Conservation (phyloP, 2,888 invertebrate genomes). For the Drosophila barbarae region DNA sequence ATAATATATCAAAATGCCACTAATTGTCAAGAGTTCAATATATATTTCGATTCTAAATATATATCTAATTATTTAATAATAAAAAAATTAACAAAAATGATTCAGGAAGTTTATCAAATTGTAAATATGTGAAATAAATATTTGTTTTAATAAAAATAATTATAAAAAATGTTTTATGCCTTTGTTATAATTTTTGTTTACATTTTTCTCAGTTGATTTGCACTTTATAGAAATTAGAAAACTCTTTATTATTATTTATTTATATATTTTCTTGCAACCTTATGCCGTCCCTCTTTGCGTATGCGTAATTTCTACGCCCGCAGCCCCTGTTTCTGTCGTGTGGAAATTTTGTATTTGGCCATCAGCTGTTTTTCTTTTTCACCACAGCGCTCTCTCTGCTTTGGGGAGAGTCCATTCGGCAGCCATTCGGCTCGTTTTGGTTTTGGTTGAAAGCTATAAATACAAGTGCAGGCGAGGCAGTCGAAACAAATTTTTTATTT, state of each 20-base stretch:
- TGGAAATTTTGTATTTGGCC: neutral
- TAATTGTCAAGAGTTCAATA: too few species aligned
- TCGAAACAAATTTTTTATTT: neutral
- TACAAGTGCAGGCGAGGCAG: conserved; percentile 1
- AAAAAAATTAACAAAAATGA: too few species aligned
- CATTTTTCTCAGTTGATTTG: too few species aligned
- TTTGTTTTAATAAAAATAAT: too few species aligned
- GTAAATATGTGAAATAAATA: too few species aligned
- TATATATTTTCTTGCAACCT: neutral
- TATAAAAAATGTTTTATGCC: too few species aligned
- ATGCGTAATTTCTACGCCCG: neutral
- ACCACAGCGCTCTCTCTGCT: conserved; percentile 13
- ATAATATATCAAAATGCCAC: too few species aligned
- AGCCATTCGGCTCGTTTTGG: conserved; percentile 4
- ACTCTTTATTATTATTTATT: neutral
- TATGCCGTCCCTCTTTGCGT: neutral
- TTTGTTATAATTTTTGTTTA: too few species aligned
- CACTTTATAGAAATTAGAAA: too few species aligned
- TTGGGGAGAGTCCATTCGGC: neutral
- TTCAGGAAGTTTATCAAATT: too few species aligned
- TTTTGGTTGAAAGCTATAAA: neutral
- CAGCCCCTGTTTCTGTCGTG: conserved; percentile 5
- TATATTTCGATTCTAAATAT: too few species aligned
- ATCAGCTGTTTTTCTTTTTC: conserved; percentile 27
- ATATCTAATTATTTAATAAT: too few species aligned